Conservation (phyloP, 2,888 invertebrate species). For the Lithophane socia region DNA sequence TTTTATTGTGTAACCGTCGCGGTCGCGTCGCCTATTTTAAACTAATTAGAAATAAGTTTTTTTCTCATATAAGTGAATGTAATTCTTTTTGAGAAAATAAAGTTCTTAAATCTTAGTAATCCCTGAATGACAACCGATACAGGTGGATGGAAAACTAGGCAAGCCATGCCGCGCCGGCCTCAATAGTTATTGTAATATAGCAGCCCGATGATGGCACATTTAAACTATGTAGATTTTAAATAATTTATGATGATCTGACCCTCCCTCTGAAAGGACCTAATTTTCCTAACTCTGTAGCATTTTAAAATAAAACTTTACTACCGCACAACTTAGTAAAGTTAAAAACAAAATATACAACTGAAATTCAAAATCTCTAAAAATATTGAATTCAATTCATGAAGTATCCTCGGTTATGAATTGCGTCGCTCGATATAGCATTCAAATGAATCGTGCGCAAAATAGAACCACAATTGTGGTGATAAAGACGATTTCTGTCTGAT, state of each 20-base stretch:
- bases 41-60: no score
- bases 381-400: slow-evolving; percentile 66
- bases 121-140: not conserved
- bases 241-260: not conserved
- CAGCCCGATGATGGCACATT: not conserved
- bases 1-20: no score
- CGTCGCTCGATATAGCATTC: slow-evolving; percentile 67
- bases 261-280: not conserved
- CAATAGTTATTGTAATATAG: not conserved
- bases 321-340: slow-evolving; percentile 3
- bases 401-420: slow-evolving; percentile 64
- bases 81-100: no score
- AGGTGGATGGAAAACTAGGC: not conserved
- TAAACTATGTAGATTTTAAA: not conserved
- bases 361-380: slow-evolving; percentile 51
- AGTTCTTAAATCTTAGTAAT: no score
- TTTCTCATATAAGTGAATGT: no score
- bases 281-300: not conserved
- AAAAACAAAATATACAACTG: slow-evolving; percentile 46
- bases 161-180: not conserved
- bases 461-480: slow-evolving; percentile 71
- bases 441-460: slow-evolving; percentile 73
- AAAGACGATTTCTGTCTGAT: slow-evolving; percentile 75
- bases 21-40: no score
- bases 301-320: not conserved